Evolutionary conservation across 37 sponge, comb jelly and placozoan genomes (phyloP).

Genomic region (Hexactinellida sp.): DNA sequence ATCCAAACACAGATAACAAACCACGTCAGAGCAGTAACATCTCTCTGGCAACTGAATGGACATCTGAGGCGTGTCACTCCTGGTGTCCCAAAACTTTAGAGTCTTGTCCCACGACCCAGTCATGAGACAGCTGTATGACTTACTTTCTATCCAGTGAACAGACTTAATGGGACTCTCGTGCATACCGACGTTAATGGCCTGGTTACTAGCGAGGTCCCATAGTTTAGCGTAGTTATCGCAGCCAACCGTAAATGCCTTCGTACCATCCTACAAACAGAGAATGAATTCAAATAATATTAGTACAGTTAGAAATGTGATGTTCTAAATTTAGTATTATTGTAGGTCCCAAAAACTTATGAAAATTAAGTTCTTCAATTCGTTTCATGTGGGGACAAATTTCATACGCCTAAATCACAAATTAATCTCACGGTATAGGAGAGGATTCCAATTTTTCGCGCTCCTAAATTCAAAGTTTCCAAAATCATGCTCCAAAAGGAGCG

Average conservation of each 20-base stretch:
- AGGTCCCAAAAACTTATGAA: too few relatives aligned
- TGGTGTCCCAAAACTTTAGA: constrained; percentile 89
- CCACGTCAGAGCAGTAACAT: constrained; percentile 87
- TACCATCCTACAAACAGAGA: background rate
- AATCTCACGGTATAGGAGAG: too few relatives aligned
- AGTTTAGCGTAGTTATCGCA: constrained; percentile 85
- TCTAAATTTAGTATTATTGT: too few relatives aligned
- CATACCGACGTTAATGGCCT: constrained; percentile 63
- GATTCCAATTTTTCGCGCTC: too few relatives aligned
- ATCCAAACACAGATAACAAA: too few relatives aligned
- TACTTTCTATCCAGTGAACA: constrained; percentile 77
- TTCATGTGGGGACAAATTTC: too few relatives aligned
- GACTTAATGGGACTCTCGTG: constrained; percentile 89
- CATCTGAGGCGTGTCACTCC: constrained; percentile 51
- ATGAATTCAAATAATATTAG: too few relatives aligned
- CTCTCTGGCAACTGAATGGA: constrained; percentile 67
- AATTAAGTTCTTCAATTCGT: too few relatives aligned
- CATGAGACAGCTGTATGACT: constrained; percentile 60
- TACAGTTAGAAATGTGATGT: too few relatives aligned
- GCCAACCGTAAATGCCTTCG: constrained; percentile 49
- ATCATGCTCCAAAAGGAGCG: too few relatives aligned
- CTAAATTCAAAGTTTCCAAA: too few relatives aligned
- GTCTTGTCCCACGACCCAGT: constrained; percentile 95
- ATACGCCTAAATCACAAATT: too few relatives aligned
- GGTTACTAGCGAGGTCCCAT: constrained; percentile 90